Evolutionary conservation across 2,888 invertebrate species (phyloP), one percentile per base, ranked within the genome.

Genomic region (Caenorhabditis angaria): DNA sequence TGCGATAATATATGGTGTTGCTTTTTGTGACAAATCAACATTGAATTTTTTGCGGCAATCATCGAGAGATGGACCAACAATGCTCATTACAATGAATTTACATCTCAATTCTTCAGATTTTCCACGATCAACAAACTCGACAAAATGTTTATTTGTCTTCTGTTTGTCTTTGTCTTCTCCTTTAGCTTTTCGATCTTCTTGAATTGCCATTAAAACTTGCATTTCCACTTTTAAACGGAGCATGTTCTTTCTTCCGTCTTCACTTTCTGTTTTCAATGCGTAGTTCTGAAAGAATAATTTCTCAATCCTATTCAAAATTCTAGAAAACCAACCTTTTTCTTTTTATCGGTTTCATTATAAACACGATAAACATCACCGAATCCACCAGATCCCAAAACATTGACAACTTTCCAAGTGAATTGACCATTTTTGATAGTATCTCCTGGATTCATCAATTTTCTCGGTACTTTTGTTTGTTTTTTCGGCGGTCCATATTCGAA

Each of bases 311-410:
- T n/a, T n/a, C n/a, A n/a, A n/a, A n/a, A n/a, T n/a, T n/a, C n/a
- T n/a, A n/a, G n/a, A n/a, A n/a, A n/a, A n/a, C n/a, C n/a, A n/a
- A n/a, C n/a, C n/a, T 54, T 54, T 5, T 58, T 65, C 47, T 29
- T 29, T 47, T 65, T 55, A 20, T 56, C 47, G n/a, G 8, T 28
- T 10, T 54, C 47, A 32, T 74, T 59, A 24, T 48, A 47, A 53
- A 76, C 78, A 35, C 65, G 63, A 62, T 78, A 78, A 29, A 78
- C 78, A 48, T 78, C 78, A 2, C 78, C 78, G 48, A 78, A 78
- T 3, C 78, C 78, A 20, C 78, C 78, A 41, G 64, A 59, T 32
- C 78, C 78, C 27, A 78, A 57, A 14, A 70, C 58, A 35, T 54
- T 53, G 14, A 67, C 54, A 22, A 71, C 67, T 61, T 64, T 66